Base-by-base conservation (phyloP, 2,797 vertebrate genomes). In the Orientallactaga sibirica region DNA sequence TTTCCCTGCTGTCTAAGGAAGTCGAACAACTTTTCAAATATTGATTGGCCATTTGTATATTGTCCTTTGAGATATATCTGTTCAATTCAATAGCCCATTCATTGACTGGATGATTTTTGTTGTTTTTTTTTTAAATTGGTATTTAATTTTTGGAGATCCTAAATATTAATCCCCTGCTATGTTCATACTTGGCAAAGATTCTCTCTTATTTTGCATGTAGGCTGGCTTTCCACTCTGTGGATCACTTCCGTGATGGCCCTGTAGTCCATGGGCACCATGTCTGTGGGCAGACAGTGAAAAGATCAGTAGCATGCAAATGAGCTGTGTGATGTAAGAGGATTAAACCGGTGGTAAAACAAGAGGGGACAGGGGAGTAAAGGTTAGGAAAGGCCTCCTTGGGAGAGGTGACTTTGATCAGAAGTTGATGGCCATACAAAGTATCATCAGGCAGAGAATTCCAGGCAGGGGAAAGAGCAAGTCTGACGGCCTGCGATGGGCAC, bases 401-500 rank as follows among this genome's bases (percentile, higher is more conserved):
- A 58, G 24, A 88, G 25, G 71, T 4, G 61, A 71, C 84, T 77
- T 82, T 9, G 48, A 52, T 19, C 24, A 25, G 73, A 58, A 76
- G 70, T 25, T 10, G 71, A 16, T 0, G 0, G 37, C 22, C 2
- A 61, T 11, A 8, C 48, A 64, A 29, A 61, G 79, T 19, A 67
- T 71, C 16, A 66, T 70, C 0, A 2, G 37, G 20, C 41, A 8
- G 20, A 41, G 14, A 19, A 3, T 76, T 22, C 83, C 5, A 1
- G n/a, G 12, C 0, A 84, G 27, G 41, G 20, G 66, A 6, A 41
- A 12, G 1, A 24, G 41, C 9, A 11, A 3, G 22, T 7, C 0
- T 29, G 14, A 29, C 66, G 77, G n/a, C 70, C 82, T 10, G 7
- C 1, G 25, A n/a, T 16, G 52, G 81, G 12, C 77, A 25, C 11